Conservation (phyloP, 2,113 vertebrate species). For the Pithys albifrons region DNA sequence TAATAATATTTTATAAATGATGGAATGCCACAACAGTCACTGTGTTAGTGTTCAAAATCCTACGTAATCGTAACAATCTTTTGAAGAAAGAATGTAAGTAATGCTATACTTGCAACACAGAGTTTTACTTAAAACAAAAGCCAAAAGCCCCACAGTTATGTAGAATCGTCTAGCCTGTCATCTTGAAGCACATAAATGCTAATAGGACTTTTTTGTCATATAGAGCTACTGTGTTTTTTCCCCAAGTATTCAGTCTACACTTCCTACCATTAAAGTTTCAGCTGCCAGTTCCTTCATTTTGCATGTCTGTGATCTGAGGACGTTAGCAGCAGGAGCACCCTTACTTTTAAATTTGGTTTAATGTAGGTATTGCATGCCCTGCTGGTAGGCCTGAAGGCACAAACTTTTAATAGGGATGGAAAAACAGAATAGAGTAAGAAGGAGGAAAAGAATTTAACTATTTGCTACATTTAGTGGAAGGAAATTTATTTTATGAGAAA, state of each 20-base stretch:
- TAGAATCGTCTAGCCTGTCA: conserved; percentile 13
- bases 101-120: neutral
- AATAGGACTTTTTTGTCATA: conserved; percentile 70
- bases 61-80: neutral
- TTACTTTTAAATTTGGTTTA: conserved; percentile 84
- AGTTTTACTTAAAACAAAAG: conserved; percentile 44
- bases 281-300: conserved; percentile 81
- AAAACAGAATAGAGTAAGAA: conserved; percentile 60
- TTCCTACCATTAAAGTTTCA: conserved; percentile 79
- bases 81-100: neutral
- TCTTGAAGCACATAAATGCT: conserved; percentile 58
- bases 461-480: conserved; percentile 36
- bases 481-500: conserved; percentile 4
- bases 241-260: conserved; percentile 62
- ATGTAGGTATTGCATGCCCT: conserved; percentile 79
- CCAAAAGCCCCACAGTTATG: neutral
- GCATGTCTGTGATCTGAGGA: conserved; percentile 80
- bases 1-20: neutral
- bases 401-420: conserved; percentile 71
- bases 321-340: conserved; percentile 80
- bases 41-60: neutral
- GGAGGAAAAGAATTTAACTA: conserved; percentile 31
- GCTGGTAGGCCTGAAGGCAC: conserved; percentile 81
- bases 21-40: neutral
- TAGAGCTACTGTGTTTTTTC: conserved; percentile 55